Base-by-base conservation (phyloP, 2,797 vertebrate genomes). In the Zenarchopterus dispar region DNA sequence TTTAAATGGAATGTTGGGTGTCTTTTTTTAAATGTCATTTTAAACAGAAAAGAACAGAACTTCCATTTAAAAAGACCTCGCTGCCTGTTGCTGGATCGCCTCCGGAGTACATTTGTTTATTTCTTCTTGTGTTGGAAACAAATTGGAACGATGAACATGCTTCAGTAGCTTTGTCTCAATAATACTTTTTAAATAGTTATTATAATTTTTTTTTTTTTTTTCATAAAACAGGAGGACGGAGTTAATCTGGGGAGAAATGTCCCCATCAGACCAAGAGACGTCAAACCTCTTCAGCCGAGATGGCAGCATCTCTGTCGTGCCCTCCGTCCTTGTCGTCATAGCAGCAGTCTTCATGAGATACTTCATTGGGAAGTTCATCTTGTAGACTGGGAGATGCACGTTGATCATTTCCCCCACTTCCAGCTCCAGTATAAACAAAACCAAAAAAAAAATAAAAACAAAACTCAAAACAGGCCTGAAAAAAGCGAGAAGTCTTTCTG, bases 351-450 rank as follows among this genome's bases (percentile, higher is more conserved):
- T 99, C 96, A 97, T 99, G 77, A 97, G 98, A 90, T 99, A 99
- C 96, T 99, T 99, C 97, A 94, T 99, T 92, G 98, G 97, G 92
- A 99, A 99, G 91, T 99, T 99, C 94, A 97, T 99, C 94, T 96
- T 99, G 96, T 99, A 99, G 96, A 95, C 92, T 81, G 92, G 84
- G 92, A 89, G 84, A 91, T 91, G 94, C 94, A 94, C 94, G 94
- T 84, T 92, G 91, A 92, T 91, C 67, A 88, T 91, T 90, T 93
- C 90, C 79, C 54, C 73, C 63, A 44, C 1, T 71, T 73, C 80
- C 73, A 69, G 69, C 87, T 84, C 81, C 73, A 66, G 75, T 80
- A 77, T 62, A 50, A 71, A 36, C 33, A 36, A 71, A 72, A 76
- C 70, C 84, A 80, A 73, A 86, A 80, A 18, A 33, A 19, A 21